phyloP scores from a whole-genome alignment of 2,113 vertebrate genomes.

The Anseranas semipalmata region DNA sequence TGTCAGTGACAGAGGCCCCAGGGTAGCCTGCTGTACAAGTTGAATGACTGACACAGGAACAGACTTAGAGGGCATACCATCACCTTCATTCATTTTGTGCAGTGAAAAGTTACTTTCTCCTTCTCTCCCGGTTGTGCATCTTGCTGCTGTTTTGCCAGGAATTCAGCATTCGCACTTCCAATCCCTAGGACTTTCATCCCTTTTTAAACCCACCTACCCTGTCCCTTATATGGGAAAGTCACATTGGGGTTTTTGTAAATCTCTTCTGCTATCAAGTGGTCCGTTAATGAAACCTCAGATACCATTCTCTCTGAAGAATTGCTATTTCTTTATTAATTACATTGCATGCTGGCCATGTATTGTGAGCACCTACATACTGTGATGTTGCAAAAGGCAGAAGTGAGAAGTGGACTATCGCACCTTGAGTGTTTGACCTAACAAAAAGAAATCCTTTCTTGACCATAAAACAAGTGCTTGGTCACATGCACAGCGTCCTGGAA shows the following conservation, averaged over 20 bases:
- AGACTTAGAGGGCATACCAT: background rate
- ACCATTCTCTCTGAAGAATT: background rate
- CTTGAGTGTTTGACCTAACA: background rate
- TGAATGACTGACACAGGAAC: background rate
- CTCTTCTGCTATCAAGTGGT: background rate
- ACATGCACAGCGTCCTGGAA: background rate
- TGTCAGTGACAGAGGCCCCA: background rate
- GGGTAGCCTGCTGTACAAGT: background rate
- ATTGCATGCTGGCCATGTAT: background rate
- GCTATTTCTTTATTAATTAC: background rate
- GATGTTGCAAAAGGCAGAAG: background rate
- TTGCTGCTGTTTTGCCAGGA: background rate
- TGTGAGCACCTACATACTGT: background rate
- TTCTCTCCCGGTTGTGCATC: background rate
- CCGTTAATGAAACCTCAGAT: background rate
- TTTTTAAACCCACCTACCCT: background rate
- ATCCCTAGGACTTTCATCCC: background rate
- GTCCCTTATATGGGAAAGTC: fast-evolving
- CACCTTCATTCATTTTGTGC: background rate
- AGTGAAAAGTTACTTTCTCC: background rate
- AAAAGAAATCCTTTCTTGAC: background rate
- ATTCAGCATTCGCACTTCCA: background rate
- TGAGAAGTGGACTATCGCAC: background rate
- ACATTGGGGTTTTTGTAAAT: background rate
- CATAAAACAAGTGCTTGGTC: background rate